Evolutionary conservation across 2,113 vertebrate genomes (phyloP).

Genomic region (Platanista minor): DNA sequence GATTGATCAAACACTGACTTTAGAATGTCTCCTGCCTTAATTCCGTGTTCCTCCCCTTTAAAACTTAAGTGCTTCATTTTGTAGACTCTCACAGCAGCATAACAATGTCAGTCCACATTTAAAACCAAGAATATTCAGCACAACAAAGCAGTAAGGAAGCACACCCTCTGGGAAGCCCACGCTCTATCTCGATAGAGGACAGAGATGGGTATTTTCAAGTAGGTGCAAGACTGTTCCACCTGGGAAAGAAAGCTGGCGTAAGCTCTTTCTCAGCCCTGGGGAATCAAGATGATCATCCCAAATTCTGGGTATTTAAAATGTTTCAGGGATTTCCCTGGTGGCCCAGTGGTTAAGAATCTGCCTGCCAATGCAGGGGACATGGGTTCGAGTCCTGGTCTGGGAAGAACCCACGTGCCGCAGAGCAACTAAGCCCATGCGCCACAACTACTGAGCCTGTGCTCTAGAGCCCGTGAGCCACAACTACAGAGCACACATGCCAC

Average conservation of each 20-base stretch:
- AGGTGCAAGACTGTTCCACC: not conserved
- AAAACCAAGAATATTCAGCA: not conserved
- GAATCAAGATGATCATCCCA: not conserved
- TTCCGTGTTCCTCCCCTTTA: not conserved
- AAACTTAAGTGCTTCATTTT: not conserved
- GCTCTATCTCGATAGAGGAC: not conserved
- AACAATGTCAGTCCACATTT: not conserved
- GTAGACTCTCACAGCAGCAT: not conserved
- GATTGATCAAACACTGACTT: not conserved
- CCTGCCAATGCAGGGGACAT: too few species aligned
- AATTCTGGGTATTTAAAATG: not conserved
- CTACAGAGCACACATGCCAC: too few species aligned
- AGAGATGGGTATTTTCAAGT: not conserved
- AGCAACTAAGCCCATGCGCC: too few species aligned
- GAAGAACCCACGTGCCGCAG: too few species aligned
- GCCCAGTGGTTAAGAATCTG: too few species aligned
- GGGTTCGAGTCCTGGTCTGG: too few species aligned
- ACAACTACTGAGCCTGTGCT: too few species aligned
- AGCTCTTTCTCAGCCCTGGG: not conserved
- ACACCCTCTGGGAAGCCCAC: rapidly evolving
- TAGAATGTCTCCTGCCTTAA: not conserved
- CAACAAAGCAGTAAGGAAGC: not conserved
- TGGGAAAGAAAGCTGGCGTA: not conserved
- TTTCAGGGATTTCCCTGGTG: not conserved
- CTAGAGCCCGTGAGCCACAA: too few species aligned